Evolutionary conservation across 2,888 invertebrate genomes (phyloP).

Genomic region (Parapristionchus giblindavisi): DNA sequence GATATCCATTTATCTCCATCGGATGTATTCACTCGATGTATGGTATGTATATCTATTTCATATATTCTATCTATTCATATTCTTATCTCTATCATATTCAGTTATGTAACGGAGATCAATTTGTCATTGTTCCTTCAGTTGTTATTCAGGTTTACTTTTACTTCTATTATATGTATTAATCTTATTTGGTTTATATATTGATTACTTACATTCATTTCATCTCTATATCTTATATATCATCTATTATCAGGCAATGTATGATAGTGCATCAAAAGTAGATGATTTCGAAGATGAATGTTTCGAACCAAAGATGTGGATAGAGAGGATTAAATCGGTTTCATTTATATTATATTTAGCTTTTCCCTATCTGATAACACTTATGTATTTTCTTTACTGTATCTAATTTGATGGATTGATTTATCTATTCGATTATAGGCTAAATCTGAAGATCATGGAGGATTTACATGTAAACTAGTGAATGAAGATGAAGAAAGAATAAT

Average conservation of each 20-base stretch:
- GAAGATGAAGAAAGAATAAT: slow-evolving; percentile 1
- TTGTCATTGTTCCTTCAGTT: slow-evolving; percentile 19
- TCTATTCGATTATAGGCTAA: background rate
- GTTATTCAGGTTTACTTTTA: background rate
- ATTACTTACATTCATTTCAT: too few species aligned
- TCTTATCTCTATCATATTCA: background rate
- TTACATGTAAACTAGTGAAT: background rate
- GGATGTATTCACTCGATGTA: slow-evolving; percentile 31
- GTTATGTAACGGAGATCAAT: slow-evolving; percentile 27
- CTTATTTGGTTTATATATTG: too few species aligned
- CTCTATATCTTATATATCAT: too few species aligned
- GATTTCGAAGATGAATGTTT: slow-evolving; percentile 23
- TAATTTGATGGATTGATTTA: background rate
- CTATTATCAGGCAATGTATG: slow-evolving; percentile 9
- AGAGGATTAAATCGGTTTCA: slow-evolving; percentile 18
- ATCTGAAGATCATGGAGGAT: slow-evolving; percentile 19
- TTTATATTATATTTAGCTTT: background rate
- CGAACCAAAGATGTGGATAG: slow-evolving; percentile 1
- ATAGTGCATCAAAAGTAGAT: background rate
- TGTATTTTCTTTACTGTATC: background rate
- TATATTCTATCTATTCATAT: too few species aligned
- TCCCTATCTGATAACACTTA: background rate
- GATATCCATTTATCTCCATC: slow-evolving; percentile 19
- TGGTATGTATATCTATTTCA: slow-evolving; percentile 5
- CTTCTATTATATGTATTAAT: background rate